Evolutionary conservation across 92 coral and sea anemone genomes (phyloP).

Genomic region (Parazoanthus atlanticus): DNA sequence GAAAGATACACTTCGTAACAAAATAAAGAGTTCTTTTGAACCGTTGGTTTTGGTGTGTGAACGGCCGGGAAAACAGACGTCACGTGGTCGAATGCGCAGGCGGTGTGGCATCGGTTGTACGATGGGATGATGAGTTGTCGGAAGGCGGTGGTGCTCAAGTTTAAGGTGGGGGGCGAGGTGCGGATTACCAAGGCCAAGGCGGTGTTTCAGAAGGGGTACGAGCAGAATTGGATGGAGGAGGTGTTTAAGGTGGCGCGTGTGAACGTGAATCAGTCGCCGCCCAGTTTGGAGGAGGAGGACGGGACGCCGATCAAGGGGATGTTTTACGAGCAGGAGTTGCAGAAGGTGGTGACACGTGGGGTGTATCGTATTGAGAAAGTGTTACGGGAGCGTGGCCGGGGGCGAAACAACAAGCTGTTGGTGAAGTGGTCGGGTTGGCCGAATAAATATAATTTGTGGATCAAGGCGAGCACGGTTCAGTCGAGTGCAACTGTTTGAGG

Average conservation of each 20-base stretch:
- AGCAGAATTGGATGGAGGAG: constrained; percentile 2
- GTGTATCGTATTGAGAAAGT: background rate
- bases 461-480: background rate
- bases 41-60: no score
- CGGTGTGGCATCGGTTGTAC: background rate
- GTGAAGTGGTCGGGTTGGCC: background rate
- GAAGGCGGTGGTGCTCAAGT: background rate
- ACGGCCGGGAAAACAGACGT: no score
- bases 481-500: background rate
- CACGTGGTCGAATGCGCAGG: background rate
- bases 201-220: background rate
- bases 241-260: background rate
- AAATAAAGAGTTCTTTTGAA: no score
- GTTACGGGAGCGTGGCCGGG: background rate
- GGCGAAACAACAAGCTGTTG: background rate
- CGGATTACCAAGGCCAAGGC: background rate
- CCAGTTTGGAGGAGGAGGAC: background rate
- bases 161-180: background rate
- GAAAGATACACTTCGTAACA: no score
- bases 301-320: background rate
- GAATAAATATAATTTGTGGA: background rate
- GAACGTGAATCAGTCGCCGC: background rate
- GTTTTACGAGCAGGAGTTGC: background rate
- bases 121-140: background rate
- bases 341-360: background rate